Percentiles rank a stretch among this genome's conserved stretches.
Evolutionary conservation across 2,113 vertebrate genomes (phyloP).

Genomic region (Merops nubicus): DNA sequence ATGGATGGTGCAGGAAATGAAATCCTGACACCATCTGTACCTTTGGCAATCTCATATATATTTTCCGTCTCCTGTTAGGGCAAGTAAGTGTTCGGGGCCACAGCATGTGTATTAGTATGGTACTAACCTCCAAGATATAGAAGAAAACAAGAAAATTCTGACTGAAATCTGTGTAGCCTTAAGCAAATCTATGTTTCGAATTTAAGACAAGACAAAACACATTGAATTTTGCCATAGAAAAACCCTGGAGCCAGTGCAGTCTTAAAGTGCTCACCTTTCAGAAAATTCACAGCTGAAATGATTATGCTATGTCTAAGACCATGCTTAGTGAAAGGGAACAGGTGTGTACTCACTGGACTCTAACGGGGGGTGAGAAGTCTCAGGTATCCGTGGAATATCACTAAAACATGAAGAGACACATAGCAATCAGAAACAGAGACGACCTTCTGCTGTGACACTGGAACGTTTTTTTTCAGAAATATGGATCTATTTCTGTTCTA

Average conservation of each 20-base stretch:
- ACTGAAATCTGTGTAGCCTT: background rate
- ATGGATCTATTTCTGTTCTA: background rate
- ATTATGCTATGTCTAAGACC: background rate
- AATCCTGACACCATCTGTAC: background rate
- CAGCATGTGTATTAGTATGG: background rate
- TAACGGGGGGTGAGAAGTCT: conserved; percentile 94
- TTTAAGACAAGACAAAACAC: background rate
- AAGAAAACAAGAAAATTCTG: background rate
- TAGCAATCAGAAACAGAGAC: background rate
- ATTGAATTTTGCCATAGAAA: background rate
- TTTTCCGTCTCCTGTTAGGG: background rate
- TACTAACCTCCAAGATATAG: background rate
- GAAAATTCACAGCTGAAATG: background rate
- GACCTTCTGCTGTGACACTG: background rate
- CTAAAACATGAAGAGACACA: conserved; percentile 76
- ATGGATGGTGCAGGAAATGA: background rate
- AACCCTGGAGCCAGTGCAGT: background rate
- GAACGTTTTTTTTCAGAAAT: too few species aligned
- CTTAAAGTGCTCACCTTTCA: background rate
- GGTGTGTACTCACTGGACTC: conserved; percentile 88
- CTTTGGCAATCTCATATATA: background rate
- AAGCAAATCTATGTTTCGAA: background rate
- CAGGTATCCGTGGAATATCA: conserved; percentile 95
- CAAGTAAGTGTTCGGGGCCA: background rate
- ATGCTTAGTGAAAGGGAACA: background rate